Percentiles rank a stretch among this genome's conserved stretches.
These are phyloP conservation scores for Apocheima hispidaria DNA, from an alignment of 2,888 invertebrate genomes.

Conservation along the genomic window DNA sequence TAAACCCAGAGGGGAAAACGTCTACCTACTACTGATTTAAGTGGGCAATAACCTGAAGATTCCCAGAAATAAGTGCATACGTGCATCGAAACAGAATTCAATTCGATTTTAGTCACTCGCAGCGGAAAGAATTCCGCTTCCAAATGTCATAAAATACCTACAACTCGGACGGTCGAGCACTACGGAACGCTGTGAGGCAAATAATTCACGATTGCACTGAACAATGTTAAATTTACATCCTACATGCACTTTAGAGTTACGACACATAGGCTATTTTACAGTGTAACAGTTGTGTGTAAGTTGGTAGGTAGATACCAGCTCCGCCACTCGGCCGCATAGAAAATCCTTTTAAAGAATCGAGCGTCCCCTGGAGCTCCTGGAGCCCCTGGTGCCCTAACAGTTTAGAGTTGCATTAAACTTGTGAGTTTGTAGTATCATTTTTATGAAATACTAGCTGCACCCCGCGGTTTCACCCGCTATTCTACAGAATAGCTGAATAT, in stretches of 20 bases:
- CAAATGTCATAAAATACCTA: conserved; percentile 65
- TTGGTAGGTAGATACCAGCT: conserved; percentile 35
- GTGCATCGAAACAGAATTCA: conserved; percentile 58
- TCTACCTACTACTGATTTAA: background rate
- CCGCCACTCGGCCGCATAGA: conserved; percentile 44
- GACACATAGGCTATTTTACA: conserved; percentile 27
- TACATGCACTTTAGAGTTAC: conserved; percentile 20
- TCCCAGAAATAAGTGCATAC: conserved; percentile 12
- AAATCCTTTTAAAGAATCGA: conserved; percentile 47
- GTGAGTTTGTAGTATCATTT: conserved; percentile 1
- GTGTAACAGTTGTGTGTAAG: conserved; percentile 22
- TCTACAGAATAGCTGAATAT: no score
- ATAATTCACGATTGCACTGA: conserved; percentile 64
- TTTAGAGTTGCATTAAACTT: conserved; percentile 40
- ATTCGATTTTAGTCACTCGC: conserved; percentile 62
- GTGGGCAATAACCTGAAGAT: background rate
- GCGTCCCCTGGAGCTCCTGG: no score
- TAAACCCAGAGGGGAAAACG: no score
- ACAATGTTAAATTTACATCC: conserved; percentile 47
- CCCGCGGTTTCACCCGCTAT: no score
- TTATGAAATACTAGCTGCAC: background rate
- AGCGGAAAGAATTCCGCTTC: conserved; percentile 62
- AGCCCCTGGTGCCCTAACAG: conserved; percentile 25
- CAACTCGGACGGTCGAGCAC: conserved; percentile 55
- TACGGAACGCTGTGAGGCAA: conserved; percentile 63